These are phyloP conservation scores for Myotis findleyi DNA, from an alignment of 2,797 vertebrate genomes.

Conservation along the genomic window DNA sequence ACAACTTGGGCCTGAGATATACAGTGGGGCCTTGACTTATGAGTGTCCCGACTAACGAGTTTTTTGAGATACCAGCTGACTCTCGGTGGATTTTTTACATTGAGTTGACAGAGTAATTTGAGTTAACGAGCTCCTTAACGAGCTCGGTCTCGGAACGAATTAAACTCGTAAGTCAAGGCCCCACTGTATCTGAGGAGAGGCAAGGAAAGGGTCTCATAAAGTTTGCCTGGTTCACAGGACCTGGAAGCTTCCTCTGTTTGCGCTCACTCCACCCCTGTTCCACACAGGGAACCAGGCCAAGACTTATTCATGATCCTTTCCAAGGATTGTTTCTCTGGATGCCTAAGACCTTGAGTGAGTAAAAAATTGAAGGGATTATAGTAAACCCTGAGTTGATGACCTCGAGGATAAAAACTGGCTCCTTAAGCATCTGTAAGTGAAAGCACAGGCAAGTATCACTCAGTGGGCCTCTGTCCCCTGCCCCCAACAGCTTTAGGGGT, in stretches of 20 bases:
- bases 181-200: background rate
- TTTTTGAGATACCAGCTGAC: too few relatives aligned
- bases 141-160: too few relatives aligned
- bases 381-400: background rate
- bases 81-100: too few relatives aligned
- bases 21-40: too few relatives aligned
- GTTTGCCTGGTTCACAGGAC: background rate
- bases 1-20: background rate
- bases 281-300: background rate
- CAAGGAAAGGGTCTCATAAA: background rate
- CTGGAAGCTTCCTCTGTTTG: background rate
- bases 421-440: background rate
- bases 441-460: background rate
- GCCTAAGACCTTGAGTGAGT: background rate
- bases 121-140: too few relatives aligned
- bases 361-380: background rate
- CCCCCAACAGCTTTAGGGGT: background rate
- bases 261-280: background rate
- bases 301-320: background rate
- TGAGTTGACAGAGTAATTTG: too few relatives aligned
- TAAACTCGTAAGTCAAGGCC: too few relatives aligned
- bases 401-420: background rate
- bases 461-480: background rate
- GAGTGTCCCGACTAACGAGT: too few relatives aligned
- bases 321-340: slow-evolving; percentile 11